Base-by-base conservation (phyloP, 2,113 vertebrate genomes). In the Chlamydotis undulata region DNA sequence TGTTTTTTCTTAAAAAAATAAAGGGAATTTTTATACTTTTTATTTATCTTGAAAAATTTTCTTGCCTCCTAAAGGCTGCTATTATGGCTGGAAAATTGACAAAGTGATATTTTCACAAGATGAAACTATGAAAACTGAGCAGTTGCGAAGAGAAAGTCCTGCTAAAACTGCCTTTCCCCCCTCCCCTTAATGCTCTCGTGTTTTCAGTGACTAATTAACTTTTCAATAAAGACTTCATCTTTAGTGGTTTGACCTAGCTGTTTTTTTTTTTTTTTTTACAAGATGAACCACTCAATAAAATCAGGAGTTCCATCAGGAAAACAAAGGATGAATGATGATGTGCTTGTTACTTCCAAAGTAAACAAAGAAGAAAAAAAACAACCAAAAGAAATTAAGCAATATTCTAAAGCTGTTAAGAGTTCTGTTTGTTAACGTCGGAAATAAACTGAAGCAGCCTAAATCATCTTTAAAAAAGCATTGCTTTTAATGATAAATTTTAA, bases 121-220 rank as follows among this genome's bases (percentile, higher is more conserved):
- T 39, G 16, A 56, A 90, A 56, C 21, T 6, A 47, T 78, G 29
- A 77, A 78, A 90, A 78, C 23, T 8, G 43, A 71, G 39, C 47
- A 78, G 56, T 2, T 75, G 76, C 18, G 81, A 50, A 80, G 52
- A 67, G n/a, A 60, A 88, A 55, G 71, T 90, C 56, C 18, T 83
- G 47, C 19, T 90, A 68, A 87, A 94, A 75, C 7, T 53, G 47
- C 10, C 41, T 50, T 23, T 57, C 25, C 41, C 41, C 13, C 14
- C 24, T 9, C 5, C 7, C 17, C 49, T 63, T 87, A 92, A 92
- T 74, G 52, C 80, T 92, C 52, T 71, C 89, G 79, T 43, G 87
- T 93, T 93, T 96, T 89, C 86, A 92, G 73, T 23, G 64, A 83
- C 79, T 96, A 87, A 83, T 93, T 96, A 94, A 91, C 79, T 94